These are phyloP conservation scores for Phocoena sinus DNA, from an alignment of 2,113 vertebrate species.

Conservation along the genomic window DNA sequence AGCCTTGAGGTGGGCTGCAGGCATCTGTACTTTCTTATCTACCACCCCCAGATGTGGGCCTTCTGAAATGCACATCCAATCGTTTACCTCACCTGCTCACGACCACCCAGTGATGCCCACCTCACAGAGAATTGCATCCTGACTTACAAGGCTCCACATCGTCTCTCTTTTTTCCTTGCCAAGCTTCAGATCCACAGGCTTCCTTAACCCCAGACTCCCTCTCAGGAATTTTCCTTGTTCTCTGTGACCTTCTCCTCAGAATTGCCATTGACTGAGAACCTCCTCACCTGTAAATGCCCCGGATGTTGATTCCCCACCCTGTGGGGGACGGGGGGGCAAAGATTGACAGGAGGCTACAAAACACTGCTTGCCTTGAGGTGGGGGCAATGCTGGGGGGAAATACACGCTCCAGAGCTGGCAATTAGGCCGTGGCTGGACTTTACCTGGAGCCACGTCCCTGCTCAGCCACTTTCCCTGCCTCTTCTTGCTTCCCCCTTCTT, in stretches of 20 bases:
- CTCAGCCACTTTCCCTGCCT: background rate
- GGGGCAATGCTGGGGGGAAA: background rate
- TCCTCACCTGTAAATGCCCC: background rate
- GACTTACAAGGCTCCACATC: background rate
- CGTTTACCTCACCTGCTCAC: background rate
- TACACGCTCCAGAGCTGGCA: background rate
- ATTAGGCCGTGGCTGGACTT: background rate
- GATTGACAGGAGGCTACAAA: background rate
- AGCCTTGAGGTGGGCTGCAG: background rate
- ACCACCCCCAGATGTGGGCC: background rate
- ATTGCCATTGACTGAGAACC: background rate
- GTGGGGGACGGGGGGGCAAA: no score
- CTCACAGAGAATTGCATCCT: background rate
- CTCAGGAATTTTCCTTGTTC: background rate
- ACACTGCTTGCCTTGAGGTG: background rate
- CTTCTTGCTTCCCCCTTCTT: background rate
- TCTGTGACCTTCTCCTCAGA: background rate
- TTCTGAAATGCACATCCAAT: background rate
- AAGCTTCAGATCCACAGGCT: background rate
- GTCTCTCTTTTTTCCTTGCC: background rate
- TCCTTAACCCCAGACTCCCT: background rate
- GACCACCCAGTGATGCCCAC: background rate
- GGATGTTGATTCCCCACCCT: background rate
- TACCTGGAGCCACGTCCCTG: background rate
- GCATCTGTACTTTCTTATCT: background rate